Evolutionary conservation across 2,113 vertebrate species (phyloP).

Genomic region (Poecilia latipinna): DNA sequence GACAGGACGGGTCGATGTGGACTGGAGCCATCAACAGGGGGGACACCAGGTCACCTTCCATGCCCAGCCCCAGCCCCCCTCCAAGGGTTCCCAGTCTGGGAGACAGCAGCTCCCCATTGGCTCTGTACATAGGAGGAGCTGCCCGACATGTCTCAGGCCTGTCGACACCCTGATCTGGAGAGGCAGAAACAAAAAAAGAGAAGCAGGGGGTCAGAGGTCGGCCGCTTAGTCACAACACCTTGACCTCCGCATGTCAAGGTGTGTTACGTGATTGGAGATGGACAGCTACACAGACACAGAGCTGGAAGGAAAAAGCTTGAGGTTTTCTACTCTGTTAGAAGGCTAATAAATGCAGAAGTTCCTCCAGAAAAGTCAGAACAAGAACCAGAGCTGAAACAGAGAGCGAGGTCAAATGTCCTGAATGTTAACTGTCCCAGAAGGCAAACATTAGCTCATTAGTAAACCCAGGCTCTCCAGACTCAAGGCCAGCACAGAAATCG

Average conservation of each 20-base stretch:
- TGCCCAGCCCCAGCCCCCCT: conserved; percentile 50
- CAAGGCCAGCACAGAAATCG: conserved; percentile 35
- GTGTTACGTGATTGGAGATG: conserved; percentile 56
- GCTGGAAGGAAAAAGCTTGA: conserved; percentile 43
- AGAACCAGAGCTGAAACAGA: neutral
- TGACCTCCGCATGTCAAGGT: conserved; percentile 33
- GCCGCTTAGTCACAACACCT: conserved; percentile 17
- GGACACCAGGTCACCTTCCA: conserved; percentile 90
- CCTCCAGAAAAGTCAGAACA: conserved; percentile 1
- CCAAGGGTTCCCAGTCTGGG: conserved; percentile 81
- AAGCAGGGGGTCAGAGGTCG: conserved; percentile 56
- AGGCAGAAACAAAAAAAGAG: neutral
- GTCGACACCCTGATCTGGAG: conserved; percentile 89
- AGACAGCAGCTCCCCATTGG: conserved; percentile 90
- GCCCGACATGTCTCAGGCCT: conserved; percentile 90
- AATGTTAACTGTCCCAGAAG: conserved; percentile 26
- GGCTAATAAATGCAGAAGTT: neutral
- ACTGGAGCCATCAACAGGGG: conserved; percentile 89
- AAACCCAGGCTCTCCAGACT: conserved; percentile 31
- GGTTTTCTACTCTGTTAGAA: conserved; percentile 7
- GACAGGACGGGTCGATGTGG: conserved; percentile 90
- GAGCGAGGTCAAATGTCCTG: neutral
- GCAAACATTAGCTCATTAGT: conserved; percentile 41
- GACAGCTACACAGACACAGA: conserved; percentile 50
- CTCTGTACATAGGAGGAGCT: conserved; percentile 85